Percentiles rank a stretch among this genome's conserved stretches.
phyloP scores from a whole-genome alignment of 1,140 invertebrate species.

The Saccostrea cuccullata region DNA sequence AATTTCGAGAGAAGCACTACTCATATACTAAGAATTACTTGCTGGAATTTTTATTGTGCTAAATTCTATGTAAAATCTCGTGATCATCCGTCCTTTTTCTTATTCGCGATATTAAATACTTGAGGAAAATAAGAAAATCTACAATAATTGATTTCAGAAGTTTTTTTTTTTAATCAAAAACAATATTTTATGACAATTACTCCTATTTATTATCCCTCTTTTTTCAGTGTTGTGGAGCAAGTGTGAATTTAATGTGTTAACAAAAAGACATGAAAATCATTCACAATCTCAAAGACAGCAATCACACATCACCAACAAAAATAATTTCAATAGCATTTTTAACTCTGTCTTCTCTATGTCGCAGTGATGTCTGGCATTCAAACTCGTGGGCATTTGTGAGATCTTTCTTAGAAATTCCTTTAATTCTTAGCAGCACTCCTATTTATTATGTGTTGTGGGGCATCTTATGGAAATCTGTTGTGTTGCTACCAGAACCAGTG shows the following conservation, averaged over 20 bases:
- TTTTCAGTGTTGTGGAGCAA: no score
- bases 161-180: no score
- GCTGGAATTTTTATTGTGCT: no score
- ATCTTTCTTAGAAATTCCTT: conserved; percentile 57
- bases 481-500: conserved; percentile 61
- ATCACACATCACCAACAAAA: conserved; percentile 64
- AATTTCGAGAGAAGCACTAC: no score
- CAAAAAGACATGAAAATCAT: conserved; percentile 64
- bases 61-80: no score
- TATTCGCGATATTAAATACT: no score
- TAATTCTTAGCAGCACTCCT: conserved; percentile 54
- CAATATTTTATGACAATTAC: no score
- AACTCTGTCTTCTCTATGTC: conserved; percentile 59
- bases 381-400: conserved; percentile 44
- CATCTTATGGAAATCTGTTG: conserved; percentile 62
- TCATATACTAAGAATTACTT: no score
- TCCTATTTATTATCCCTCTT: no score
- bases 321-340: conserved; percentile 57
- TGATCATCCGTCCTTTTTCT: no score
- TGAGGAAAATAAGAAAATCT: no score
- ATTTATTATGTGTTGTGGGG: conserved; percentile 62
- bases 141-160: no score
- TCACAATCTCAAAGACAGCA: conserved; percentile 56
- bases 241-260: conserved; percentile 60
- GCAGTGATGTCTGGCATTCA: conserved; percentile 59